Percentiles rank a stretch among this genome's conserved stretches.
phyloP scores from a whole-genome alignment of 1,140 invertebrate species.

The Eriocheir sinensis region DNA sequence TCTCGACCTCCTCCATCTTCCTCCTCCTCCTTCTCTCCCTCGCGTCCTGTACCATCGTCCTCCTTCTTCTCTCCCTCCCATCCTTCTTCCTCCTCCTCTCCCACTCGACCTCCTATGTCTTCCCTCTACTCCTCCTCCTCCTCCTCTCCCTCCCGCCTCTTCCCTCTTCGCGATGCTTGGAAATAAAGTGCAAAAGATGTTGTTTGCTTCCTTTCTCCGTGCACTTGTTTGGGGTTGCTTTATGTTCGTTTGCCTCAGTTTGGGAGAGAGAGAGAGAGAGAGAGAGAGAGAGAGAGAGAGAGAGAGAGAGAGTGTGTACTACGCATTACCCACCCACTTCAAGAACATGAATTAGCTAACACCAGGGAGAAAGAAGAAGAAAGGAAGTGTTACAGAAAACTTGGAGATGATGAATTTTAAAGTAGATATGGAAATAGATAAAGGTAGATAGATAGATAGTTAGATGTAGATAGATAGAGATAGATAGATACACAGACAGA shows the following conservation, averaged over 20 bases:
- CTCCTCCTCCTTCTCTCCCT: neutral
- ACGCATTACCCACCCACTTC: too few relatives aligned
- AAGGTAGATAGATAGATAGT: neutral
- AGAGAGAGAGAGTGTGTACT: slow-evolving; percentile 57
- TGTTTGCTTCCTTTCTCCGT: neutral
- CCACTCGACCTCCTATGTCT: too few relatives aligned
- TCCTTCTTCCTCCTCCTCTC: neutral
- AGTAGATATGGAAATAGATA: neutral
- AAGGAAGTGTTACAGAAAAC: neutral
- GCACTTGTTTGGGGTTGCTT: neutral
- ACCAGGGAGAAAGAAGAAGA: slow-evolving; percentile 30
- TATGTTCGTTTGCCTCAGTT: neutral
- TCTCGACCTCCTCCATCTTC: neutral
- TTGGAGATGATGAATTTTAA: neutral
- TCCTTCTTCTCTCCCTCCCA: slow-evolving; percentile 29
- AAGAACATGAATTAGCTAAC: too few relatives aligned
- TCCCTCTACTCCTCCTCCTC: too few relatives aligned
- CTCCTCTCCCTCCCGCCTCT: neutral
- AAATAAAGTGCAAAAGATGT: slow-evolving; percentile 17
- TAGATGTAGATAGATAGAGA: too few relatives aligned
- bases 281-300: slow-evolving; percentile 57
- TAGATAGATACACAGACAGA: too few relatives aligned
- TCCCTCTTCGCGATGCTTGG: neutral
- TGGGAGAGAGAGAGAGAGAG: slow-evolving; percentile 33
- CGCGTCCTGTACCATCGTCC: too few relatives aligned